Percentiles rank a stretch among this genome's conserved stretches.
These are phyloP conservation scores for Lomographa bimaculata DNA, from an alignment of 2,888 invertebrate species.

Conservation along the genomic window DNA sequence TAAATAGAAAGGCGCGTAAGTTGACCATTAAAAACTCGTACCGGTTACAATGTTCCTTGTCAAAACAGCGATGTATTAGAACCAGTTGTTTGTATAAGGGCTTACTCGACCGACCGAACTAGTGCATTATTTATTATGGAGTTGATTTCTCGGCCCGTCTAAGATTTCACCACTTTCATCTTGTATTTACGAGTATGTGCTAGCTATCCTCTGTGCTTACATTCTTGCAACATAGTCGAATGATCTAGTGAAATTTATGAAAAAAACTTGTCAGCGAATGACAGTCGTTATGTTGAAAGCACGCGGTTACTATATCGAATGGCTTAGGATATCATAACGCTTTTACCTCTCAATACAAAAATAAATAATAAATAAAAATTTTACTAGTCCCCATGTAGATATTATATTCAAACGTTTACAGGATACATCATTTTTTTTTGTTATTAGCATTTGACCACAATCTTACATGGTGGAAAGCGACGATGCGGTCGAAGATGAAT, in stretches of 20 bases:
- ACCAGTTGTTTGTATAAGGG: slow-evolving; percentile 70
- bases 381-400: no score
- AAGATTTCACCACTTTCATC: slow-evolving; percentile 82
- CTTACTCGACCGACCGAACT: slow-evolving; percentile 61
- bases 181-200: slow-evolving; percentile 61
- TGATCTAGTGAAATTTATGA: slow-evolving; percentile 30
- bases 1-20: slow-evolving; percentile 25
- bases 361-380: no score
- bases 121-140: slow-evolving; percentile 79
- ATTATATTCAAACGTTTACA: no score
- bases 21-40: slow-evolving; percentile 23
- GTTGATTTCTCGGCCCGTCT: slow-evolving; percentile 73
- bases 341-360: no score
- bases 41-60: slow-evolving; percentile 48
- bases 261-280: slow-evolving; percentile 15
- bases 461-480: no score
- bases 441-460: no score
- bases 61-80: slow-evolving; percentile 49
- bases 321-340: no score
- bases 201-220: slow-evolving; percentile 45
- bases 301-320: slow-evolving; percentile 6
- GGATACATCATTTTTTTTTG: no score
- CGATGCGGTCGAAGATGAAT: no score
- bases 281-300: slow-evolving; percentile 10
- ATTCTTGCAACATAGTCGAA: slow-evolving; percentile 34